phyloP scores from a whole-genome alignment of 2,797 vertebrate genomes.

The Phoxinus dragarum region DNA sequence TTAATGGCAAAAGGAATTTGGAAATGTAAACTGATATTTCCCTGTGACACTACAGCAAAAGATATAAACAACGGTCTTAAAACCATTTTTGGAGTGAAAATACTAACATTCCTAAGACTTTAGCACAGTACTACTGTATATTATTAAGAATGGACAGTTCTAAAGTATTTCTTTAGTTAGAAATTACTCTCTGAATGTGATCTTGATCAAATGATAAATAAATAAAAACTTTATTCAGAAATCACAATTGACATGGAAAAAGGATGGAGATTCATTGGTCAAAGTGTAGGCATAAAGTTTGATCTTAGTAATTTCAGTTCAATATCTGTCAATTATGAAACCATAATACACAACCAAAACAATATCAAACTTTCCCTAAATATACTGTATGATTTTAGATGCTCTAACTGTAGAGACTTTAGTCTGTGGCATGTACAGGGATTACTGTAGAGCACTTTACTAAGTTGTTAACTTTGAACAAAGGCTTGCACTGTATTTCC shows the following conservation, averaged over 20 bases:
- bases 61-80: too few species aligned
- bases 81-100: too few species aligned
- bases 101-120: too few species aligned
- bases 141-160: background rate
- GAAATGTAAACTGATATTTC: too few species aligned
- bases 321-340: background rate
- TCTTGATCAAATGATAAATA: too few species aligned
- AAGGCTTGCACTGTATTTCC: background rate
- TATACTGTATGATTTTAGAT: background rate
- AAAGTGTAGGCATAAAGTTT: background rate
- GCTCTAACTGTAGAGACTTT: background rate
- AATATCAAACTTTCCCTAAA: background rate
- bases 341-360: background rate
- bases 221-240: too few species aligned
- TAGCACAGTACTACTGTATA: too few species aligned
- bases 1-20: too few species aligned
- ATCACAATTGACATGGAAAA: background rate
- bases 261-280: background rate
- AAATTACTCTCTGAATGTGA: too few species aligned
- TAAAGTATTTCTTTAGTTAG: background rate
- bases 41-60: too few species aligned
- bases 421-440: background rate
- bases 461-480: background rate
- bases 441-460: background rate
- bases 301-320: background rate